Evolutionary conservation across 2,113 vertebrate genomes (phyloP).

Genomic region (Desmodus rotundus): DNA sequence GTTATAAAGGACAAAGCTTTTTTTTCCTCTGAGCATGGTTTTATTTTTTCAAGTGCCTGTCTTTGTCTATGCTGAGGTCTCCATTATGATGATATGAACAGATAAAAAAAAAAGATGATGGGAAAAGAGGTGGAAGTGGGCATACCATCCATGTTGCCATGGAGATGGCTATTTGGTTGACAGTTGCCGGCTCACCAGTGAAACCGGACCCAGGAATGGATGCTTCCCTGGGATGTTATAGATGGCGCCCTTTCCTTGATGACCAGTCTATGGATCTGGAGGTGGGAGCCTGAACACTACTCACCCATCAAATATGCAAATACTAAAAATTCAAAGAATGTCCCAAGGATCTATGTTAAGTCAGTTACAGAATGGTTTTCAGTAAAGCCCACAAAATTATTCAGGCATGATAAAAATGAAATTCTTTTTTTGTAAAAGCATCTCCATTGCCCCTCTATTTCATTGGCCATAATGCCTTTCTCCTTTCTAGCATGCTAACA

Average conservation of each 20-base stretch:
- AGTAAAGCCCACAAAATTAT: not conserved
- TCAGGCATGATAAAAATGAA: not conserved
- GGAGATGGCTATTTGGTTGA: constrained; percentile 43
- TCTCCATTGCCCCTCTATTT: not conserved
- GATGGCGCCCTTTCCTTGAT: not conserved
- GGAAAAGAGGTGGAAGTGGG: constrained; percentile 23
- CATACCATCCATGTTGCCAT: constrained; percentile 19
- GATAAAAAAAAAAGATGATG: not conserved
- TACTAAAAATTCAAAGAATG: not conserved
- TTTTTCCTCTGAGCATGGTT: not conserved
- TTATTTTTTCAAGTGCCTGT: not conserved
- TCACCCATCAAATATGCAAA: not conserved
- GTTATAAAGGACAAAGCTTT: not conserved
- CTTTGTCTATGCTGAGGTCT: constrained; percentile 10
- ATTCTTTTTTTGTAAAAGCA: not conserved
- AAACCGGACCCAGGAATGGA: not conserved
- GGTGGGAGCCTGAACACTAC: not conserved
- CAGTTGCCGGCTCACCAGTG: not conserved
- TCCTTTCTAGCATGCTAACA: not conserved
- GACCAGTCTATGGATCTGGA: not conserved
- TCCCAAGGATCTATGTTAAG: not conserved
- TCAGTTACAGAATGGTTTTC: not conserved
- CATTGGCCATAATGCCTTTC: not conserved
- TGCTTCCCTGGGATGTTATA: not conserved
- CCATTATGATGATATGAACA: not conserved